Evolutionary conservation across 2,797 vertebrate species (phyloP).

Genomic region (Cynopterus sphinx): DNA sequence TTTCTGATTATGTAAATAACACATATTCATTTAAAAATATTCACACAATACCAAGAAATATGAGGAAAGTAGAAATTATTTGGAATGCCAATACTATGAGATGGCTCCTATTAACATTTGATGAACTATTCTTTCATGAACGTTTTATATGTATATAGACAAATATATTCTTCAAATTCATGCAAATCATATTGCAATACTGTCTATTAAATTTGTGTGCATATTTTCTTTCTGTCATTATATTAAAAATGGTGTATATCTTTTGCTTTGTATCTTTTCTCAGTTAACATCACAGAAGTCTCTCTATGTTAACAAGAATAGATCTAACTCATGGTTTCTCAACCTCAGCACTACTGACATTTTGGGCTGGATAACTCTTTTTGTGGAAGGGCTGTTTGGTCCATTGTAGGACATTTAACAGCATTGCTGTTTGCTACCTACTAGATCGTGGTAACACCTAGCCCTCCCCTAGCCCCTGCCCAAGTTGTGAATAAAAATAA

Average conservation of each 20-base stretch:
- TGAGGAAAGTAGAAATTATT: constrained; percentile 26
- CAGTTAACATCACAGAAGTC: neutral
- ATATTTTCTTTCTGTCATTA: neutral
- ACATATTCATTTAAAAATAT: neutral
- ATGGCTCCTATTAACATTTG: constrained; percentile 4
- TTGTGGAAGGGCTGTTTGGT: neutral
- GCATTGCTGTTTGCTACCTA: neutral
- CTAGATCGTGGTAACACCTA: neutral
- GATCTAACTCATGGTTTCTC: neutral
- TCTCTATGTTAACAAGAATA: neutral
- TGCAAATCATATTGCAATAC: neutral
- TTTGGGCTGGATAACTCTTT: neutral
- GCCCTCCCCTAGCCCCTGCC: too few relatives aligned
- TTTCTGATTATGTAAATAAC: constrained; percentile 18
- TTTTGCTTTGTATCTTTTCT: neutral
- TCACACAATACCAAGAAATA: neutral
- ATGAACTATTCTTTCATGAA: neutral
- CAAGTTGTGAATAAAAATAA: neutral
- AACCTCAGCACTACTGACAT: neutral
- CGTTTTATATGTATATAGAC: neutral
- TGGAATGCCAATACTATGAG: neutral
- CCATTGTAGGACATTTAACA: neutral
- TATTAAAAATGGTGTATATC: neutral
- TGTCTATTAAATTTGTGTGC: neutral
- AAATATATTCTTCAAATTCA: constrained; percentile 24